Evolutionary conservation across 2,113 vertebrate species (phyloP).

Genomic region (Nothocercus julius): DNA sequence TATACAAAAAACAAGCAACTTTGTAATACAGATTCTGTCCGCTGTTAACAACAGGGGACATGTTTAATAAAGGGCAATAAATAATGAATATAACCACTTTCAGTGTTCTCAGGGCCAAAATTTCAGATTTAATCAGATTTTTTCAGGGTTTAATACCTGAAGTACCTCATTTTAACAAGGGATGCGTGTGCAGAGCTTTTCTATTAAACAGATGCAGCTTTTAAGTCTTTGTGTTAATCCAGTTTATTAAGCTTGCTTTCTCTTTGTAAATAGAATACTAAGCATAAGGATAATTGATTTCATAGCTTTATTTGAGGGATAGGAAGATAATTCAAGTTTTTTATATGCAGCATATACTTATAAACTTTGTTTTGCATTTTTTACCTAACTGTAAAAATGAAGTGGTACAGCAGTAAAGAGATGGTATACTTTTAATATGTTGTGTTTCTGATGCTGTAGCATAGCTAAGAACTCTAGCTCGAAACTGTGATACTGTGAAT

Average conservation of each 20-base stretch:
- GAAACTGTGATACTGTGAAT: neutral
- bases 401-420: neutral
- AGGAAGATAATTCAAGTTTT: neutral
- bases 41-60: neutral
- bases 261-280: neutral
- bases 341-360: neutral
- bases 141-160: neutral
- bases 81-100: neutral
- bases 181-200: neutral
- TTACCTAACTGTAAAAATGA: neutral
- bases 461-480: neutral
- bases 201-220: neutral
- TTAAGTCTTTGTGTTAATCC: neutral
- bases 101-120: neutral
- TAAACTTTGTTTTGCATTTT: neutral
- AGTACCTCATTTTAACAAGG: neutral
- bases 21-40: neutral
- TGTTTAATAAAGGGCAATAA: neutral
- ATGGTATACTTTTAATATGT: neutral
- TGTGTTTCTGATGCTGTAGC: neutral
- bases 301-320: neutral
- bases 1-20: neutral
- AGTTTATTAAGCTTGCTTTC: neutral
- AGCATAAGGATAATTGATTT: neutral
- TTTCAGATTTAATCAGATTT: too few species aligned